Conservation (phyloP, 35 echinoderm and acorn worm genomes). For the Eucidaris tribuloides region DNA sequence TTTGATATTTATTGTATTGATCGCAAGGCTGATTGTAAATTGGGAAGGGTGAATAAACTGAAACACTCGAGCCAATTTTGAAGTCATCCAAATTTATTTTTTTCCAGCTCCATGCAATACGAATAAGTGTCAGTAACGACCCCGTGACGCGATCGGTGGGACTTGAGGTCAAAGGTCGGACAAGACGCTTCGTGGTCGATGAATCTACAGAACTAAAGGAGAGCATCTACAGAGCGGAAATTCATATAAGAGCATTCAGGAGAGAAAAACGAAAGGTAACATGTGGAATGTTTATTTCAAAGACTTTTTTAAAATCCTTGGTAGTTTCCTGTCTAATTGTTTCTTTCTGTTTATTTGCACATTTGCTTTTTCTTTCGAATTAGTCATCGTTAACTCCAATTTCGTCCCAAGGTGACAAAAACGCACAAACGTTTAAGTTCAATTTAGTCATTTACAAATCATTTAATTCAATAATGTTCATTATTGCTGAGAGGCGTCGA, state of each 20-base stretch:
- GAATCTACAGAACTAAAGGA: constrained; percentile 91
- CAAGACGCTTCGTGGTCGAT: constrained; percentile 84
- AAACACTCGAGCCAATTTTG: too few species aligned
- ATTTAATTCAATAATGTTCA: neutral
- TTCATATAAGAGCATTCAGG: constrained; percentile 80
- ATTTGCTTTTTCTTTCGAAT: neutral
- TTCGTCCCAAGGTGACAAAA: neutral
- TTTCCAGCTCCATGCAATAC: constrained; percentile 78
- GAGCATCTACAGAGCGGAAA: constrained; percentile 77
- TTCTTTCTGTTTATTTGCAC: neutral
- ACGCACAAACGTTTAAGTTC: neutral
- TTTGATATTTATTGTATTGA: too few species aligned
- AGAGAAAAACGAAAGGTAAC: constrained; percentile 81
- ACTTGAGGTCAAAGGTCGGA: constrained; percentile 92
- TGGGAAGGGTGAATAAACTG: too few species aligned
- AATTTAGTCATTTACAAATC: neutral
- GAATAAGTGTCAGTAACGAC: constrained; percentile 57
- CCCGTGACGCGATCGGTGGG: constrained; percentile 87
- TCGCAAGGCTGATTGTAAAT: too few species aligned
- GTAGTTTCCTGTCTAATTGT: neutral
- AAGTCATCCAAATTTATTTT: too few species aligned
- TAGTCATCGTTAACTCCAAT: neutral
- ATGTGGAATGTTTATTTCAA: neutral
- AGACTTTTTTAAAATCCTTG: neutral
- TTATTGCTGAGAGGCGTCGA: neutral